Percentiles rank a stretch among this genome's conserved stretches.
phyloP scores from a whole-genome alignment of 2,888 invertebrate genomes.

The Meloe dianella region DNA sequence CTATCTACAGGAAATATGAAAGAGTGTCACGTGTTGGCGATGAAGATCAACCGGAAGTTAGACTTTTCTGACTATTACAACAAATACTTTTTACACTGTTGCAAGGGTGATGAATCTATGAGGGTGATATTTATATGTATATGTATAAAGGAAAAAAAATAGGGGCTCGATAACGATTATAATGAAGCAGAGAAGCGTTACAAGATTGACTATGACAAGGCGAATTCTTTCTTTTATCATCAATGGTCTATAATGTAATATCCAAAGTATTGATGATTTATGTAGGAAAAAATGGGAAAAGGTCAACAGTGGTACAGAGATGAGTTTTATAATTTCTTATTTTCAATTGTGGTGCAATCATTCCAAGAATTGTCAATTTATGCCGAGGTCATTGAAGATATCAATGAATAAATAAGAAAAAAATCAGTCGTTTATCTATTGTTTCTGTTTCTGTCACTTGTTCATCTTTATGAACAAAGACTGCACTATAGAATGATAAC shows the following conservation, averaged over 20 bases:
- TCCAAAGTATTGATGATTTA: neutral
- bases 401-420: neutral
- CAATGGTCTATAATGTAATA: neutral
- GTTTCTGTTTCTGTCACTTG: neutral
- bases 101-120: neutral
- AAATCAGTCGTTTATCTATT: neutral
- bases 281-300: neutral
- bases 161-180: neutral
- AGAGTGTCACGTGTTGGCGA: conserved; percentile 56
- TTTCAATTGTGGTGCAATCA: neutral
- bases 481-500: neutral
- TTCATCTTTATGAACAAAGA: neutral
- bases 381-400: conserved; percentile 5
- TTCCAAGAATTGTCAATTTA: conserved; percentile 3
- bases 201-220: conserved; percentile 7
- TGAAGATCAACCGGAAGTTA: conserved; percentile 54
- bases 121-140: conserved; percentile 1
- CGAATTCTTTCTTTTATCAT: neutral
- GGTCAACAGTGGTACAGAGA: neutral
- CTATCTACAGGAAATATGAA: conserved; percentile 49
- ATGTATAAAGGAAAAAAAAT: neutral
- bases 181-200: conserved; percentile 7
- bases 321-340: neutral
- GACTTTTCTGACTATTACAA: conserved; percentile 47
- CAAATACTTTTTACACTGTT: neutral